phyloP scores from a whole-genome alignment of 2,797 vertebrate genomes.

The Poecile montanus region DNA sequence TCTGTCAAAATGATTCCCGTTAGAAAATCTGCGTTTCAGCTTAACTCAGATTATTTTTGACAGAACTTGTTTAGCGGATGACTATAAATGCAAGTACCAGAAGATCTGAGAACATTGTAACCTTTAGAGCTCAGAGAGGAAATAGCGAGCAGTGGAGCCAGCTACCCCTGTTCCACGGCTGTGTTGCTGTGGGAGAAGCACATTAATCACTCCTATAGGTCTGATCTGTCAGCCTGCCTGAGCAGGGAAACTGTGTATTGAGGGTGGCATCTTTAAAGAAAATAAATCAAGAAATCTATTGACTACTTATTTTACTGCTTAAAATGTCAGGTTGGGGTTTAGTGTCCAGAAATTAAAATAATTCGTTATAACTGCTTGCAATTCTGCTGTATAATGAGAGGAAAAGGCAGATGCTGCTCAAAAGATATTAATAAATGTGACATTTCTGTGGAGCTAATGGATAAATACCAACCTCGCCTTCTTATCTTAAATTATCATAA shows the following conservation, averaged over 20 bases:
- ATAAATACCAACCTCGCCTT: not conserved
- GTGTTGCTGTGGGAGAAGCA: not conserved
- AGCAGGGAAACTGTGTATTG: not conserved
- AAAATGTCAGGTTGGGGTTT: not conserved
- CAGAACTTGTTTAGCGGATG: constrained; percentile 64
- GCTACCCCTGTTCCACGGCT: not conserved
- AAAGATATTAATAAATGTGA: not conserved
- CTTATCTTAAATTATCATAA: not conserved
- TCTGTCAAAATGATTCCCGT: constrained; percentile 68
- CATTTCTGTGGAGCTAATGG: not conserved
- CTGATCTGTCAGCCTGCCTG: not conserved
- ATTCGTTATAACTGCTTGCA: not conserved
- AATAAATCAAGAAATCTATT: not conserved
- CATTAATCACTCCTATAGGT: not conserved
- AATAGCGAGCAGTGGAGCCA: not conserved
- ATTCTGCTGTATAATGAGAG: not conserved
- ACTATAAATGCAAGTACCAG: constrained; percentile 68
- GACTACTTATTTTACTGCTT: not conserved
- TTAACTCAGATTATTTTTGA: constrained; percentile 72
- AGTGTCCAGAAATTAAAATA: not conserved
- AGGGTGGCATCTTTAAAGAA: not conserved
- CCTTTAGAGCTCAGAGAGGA: constrained; percentile 51
- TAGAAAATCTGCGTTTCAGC: constrained; percentile 69
- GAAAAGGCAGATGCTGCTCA: not conserved
- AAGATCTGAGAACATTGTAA: constrained; percentile 63